Conservation (phyloP, 1,140 invertebrate species). For the Tetramorium simillimum region DNA sequence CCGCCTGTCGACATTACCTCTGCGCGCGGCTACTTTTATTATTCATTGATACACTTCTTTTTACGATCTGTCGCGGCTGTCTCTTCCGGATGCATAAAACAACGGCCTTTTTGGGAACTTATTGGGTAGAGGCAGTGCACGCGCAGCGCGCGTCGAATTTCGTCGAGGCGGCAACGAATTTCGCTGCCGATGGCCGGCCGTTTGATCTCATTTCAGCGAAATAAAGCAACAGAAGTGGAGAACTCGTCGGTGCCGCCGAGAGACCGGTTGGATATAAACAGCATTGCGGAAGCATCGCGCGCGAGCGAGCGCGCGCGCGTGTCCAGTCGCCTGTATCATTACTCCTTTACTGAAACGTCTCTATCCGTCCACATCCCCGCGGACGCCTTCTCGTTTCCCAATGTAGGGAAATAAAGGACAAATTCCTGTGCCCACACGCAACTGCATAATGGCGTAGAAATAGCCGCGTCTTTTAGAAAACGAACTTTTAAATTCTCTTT, state of each 20-base stretch:
- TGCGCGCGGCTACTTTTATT: constrained; percentile 40
- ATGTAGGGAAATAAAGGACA: constrained; percentile 1
- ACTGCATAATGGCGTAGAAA: neutral
- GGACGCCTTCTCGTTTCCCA: constrained; percentile 49
- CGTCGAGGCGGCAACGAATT: constrained; percentile 62
- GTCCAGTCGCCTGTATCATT: constrained; percentile 77
- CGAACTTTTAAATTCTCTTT: neutral
- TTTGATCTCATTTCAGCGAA: constrained; percentile 74
- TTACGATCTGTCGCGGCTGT: constrained; percentile 24
- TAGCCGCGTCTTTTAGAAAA: too few species aligned
- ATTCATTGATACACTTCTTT: constrained; percentile 44
- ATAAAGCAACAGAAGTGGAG: constrained; percentile 63
- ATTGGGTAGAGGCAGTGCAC: constrained; percentile 43
- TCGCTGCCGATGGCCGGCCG: constrained; percentile 67
- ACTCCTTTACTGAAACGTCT: constrained; percentile 77
- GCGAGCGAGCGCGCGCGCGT: constrained; percentile 73
- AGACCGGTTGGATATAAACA: constrained; percentile 76
- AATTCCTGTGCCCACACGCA: neutral
- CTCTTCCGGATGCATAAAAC: constrained; percentile 53
- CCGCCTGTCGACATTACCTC: neutral
- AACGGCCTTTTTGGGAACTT: constrained; percentile 34
- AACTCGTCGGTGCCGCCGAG: constrained; percentile 48
- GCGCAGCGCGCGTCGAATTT: constrained; percentile 50
- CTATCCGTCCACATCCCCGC: constrained; percentile 70
- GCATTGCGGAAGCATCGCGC: constrained; percentile 71